These are phyloP conservation scores for Gadus macrocephalus DNA, from an alignment of 2,113 vertebrate species.

Conservation along the genomic window DNA sequence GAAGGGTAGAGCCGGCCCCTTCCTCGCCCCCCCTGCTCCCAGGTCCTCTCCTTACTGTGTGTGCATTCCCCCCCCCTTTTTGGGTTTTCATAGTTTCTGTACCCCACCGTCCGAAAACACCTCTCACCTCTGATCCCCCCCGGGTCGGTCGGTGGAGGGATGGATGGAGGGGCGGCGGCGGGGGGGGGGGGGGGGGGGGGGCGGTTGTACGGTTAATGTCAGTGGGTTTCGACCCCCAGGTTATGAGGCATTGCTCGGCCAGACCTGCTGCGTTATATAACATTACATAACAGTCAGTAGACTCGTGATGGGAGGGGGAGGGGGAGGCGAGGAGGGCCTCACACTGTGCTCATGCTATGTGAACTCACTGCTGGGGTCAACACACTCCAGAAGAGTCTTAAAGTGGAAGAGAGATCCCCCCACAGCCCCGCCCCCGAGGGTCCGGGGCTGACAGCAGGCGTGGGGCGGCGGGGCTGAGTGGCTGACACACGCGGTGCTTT, in stretches of 20 bases:
- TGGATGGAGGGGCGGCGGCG: neutral
- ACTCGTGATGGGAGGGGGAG: slow-evolving; percentile 66
- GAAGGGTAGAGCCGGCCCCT: slow-evolving; percentile 1
- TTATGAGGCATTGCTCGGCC: slow-evolving; percentile 73
- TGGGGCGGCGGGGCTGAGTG: slow-evolving; percentile 25
- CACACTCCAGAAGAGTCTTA: slow-evolving; percentile 52
- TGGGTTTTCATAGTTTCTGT: slow-evolving; percentile 19
- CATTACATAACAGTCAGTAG: slow-evolving; percentile 68
- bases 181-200: slow-evolving; percentile 28
- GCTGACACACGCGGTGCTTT: neutral
- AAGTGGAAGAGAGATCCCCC: slow-evolving; percentile 51
- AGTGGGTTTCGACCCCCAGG: slow-evolving; percentile 49
- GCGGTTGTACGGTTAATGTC: slow-evolving; percentile 41
- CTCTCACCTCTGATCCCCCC: slow-evolving; percentile 28
- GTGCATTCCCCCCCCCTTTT: slow-evolving; percentile 3
- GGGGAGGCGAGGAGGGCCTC: slow-evolving; percentile 62
- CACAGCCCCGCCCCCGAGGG: slow-evolving; percentile 22
- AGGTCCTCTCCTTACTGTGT: slow-evolving; percentile 22
- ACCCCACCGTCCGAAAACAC: slow-evolving; percentile 19
- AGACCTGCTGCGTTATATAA: slow-evolving; percentile 69
- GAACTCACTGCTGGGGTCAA: slow-evolving; percentile 64
- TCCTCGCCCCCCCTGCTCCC: neutral
- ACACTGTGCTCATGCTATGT: slow-evolving; percentile 57
- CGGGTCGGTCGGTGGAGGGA: neutral
- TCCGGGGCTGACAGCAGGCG: slow-evolving; percentile 32